These are phyloP conservation scores for Galendromus occidentalis DNA, from an alignment of 1,140 invertebrate species.

Conservation along the genomic window DNA sequence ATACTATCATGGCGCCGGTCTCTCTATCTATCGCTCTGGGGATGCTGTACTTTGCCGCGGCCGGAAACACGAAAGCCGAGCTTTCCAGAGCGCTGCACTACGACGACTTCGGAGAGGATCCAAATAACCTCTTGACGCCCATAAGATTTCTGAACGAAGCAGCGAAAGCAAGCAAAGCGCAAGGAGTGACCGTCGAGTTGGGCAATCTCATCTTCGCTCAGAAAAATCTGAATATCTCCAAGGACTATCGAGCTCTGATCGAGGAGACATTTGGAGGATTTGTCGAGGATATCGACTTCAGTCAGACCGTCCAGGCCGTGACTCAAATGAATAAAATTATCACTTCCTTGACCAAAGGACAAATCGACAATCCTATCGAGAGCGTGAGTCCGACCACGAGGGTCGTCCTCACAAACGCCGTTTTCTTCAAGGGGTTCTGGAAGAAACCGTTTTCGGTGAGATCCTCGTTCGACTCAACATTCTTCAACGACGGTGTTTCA, in stretches of 20 bases:
- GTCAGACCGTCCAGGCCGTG: neutral
- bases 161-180: neutral
- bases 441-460: neutral
- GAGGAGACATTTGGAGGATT: neutral
- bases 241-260: neutral
- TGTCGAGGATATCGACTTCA: neutral
- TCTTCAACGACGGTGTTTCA: neutral
- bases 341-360: neutral
- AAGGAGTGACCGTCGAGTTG: neutral
- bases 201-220: neutral
- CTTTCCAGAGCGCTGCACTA: neutral
- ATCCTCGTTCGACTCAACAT: constrained; percentile 3
- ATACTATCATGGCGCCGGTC: neutral
- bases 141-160: neutral
- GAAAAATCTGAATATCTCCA: neutral
- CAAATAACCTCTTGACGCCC: neutral
- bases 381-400: neutral
- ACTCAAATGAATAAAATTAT: neutral
- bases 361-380: neutral
- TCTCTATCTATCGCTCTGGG: neutral
- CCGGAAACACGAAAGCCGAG: neutral
- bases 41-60: neutral
- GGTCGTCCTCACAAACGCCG: neutral
- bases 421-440: constrained; percentile 7
- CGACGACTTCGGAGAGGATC: neutral